phyloP scores from a whole-genome alignment of 1,140 invertebrate genomes.

The Colletes latitarsis region DNA sequence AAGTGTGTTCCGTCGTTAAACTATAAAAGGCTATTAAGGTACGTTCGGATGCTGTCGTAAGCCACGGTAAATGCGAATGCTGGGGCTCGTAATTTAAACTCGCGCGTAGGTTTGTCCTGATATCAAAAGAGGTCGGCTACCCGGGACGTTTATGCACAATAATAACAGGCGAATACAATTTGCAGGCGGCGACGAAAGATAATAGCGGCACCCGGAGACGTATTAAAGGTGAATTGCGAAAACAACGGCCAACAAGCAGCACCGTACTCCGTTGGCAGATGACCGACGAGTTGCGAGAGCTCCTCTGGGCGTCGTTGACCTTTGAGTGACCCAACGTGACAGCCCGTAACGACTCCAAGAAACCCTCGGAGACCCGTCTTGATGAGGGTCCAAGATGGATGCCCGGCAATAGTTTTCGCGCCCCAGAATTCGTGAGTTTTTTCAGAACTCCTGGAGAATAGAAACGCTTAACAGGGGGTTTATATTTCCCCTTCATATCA shows the following conservation, averaged over 20 bases:
- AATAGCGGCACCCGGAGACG: conserved; percentile 63
- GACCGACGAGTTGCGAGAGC: conserved; percentile 68
- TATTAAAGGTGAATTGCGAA: conserved; percentile 72
- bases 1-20: too few species aligned
- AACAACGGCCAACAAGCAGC: conserved; percentile 59
- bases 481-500: too few species aligned
- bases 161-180: conserved; percentile 54
- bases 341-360: conserved; percentile 71
- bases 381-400: conserved; percentile 78
- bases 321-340: conserved; percentile 70
- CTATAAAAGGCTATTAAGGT: too few species aligned
- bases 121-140: conserved; percentile 29
- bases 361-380: conserved; percentile 71
- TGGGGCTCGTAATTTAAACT: conserved; percentile 18
- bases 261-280: conserved; percentile 65
- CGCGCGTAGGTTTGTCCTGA: conserved; percentile 4
- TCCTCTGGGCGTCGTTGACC: conserved; percentile 75
- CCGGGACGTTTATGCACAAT: conserved; percentile 49
- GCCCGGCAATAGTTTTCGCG: conserved; percentile 70
- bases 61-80: conserved; percentile 2
- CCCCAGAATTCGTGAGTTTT: conserved; percentile 60
- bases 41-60: not conserved
- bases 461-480: too few species aligned
- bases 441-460: conserved; percentile 41
- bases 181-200: conserved; percentile 60